A percentile compares a stretch with the other conserved stretches of the same genome.
These are phyloP conservation scores for Microcebus ravelobensis DNA, from an alignment of 2,113 vertebrate genomes.

Conservation along the genomic window DNA sequence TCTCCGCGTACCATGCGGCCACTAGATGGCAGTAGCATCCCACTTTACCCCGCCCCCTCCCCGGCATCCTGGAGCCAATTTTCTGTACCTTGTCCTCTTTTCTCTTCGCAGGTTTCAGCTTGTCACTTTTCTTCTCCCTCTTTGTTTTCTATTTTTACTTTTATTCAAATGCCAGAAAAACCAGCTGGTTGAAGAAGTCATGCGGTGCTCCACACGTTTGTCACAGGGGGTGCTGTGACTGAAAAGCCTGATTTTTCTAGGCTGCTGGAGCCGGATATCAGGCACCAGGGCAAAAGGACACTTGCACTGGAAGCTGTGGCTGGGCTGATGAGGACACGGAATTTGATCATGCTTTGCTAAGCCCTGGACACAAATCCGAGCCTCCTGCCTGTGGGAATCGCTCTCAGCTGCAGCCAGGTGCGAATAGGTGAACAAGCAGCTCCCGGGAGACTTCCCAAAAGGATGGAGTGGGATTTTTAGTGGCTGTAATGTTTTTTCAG, in stretches of 20 bases:
- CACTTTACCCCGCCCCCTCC: not conserved
- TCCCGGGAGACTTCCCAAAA: not conserved
- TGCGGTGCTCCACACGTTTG: not conserved
- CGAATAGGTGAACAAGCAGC: not conserved
- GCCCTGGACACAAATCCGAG: not conserved
- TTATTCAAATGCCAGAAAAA: slow-evolving; percentile 46
- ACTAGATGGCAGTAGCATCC: slow-evolving; percentile 84
- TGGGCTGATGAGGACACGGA: fast-evolving
- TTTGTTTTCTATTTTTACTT: slow-evolving; percentile 60
- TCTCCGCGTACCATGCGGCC: not conserved
- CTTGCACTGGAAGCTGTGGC: not conserved
- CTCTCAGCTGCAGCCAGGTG: not conserved
- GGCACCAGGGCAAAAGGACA: not conserved
- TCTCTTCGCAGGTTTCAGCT: not conserved
- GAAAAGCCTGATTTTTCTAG: not conserved
- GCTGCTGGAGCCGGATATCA: not conserved
- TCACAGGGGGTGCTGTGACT: not conserved
- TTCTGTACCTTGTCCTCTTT: slow-evolving; percentile 6
- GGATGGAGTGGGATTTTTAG: not conserved
- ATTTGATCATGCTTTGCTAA: not conserved
- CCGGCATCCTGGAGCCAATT: not conserved
- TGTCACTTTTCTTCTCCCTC: not conserved
- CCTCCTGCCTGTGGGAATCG: fast-evolving
- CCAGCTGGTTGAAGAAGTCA: not conserved
- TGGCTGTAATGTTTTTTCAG: not conserved